Evolutionary conservation across 2,797 vertebrate genomes (phyloP).

Genomic region (Lutjanus argentimaculatus): DNA sequence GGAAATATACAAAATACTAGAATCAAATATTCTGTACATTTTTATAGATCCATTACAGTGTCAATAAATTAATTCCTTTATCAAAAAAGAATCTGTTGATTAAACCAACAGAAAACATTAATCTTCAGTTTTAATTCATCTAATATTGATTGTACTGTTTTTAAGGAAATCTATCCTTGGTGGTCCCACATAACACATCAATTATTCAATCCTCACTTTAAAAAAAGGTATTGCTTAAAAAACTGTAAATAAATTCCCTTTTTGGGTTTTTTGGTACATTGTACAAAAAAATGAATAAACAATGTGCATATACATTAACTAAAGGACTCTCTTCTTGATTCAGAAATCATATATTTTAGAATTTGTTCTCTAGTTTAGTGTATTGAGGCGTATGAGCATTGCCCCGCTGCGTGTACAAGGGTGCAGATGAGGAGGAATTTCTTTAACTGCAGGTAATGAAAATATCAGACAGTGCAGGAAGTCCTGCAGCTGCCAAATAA

Average conservation of each 20-base stretch:
- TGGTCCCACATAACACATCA: conserved; percentile 66
- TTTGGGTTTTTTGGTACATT: conserved; percentile 64
- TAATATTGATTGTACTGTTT: conserved; percentile 69
- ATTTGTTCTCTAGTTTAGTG: conserved; percentile 46
- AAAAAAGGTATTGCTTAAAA: conserved; percentile 70
- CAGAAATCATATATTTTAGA: conserved; percentile 12
- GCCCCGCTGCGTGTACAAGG: neutral
- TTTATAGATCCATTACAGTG: conserved; percentile 44
- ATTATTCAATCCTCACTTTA: conserved; percentile 36
- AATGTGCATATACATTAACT: conserved; percentile 60
- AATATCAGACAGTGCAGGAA: conserved; percentile 31
- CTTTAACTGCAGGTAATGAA: conserved; percentile 40
- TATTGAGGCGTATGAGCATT: conserved; percentile 31
- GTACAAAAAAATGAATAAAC: conserved; percentile 66
- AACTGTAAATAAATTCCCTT: conserved; percentile 56
- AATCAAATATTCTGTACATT: conserved; percentile 64
- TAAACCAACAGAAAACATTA: conserved; percentile 55
- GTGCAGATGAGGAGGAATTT: conserved; percentile 36
- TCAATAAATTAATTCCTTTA: conserved; percentile 55
- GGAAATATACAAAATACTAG: conserved; percentile 54
- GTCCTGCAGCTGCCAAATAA: conserved; percentile 57
- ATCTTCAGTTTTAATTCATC: conserved; percentile 30
- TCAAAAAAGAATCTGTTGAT: conserved; percentile 46
- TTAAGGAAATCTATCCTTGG: conserved; percentile 53
- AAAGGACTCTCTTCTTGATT: conserved; percentile 28